Base-by-base conservation (phyloP, 2,113 vertebrate species). In the Condylura cristata region DNA sequence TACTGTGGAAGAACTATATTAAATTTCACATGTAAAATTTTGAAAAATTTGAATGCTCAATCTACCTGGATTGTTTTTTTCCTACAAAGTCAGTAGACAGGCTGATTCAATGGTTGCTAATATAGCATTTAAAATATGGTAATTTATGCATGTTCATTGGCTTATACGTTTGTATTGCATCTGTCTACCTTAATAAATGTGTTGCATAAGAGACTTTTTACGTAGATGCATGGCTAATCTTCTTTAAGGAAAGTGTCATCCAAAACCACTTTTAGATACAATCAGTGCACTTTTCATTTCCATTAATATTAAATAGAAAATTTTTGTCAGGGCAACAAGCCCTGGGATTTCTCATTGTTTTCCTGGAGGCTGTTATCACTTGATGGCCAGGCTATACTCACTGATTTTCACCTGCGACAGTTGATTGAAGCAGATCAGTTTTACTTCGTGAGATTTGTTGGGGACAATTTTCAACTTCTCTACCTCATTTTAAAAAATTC, bases 261-360 rank as follows among this genome's bases (percentile, higher is more conserved):
- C 46, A 86, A 92, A 56, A 51, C n/a, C 6, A 89, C 16, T 51
- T 89, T 97, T 81, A 96, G 71, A 94, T 90, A 95, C 74, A 92
- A 22, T 95, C 28, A 85, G 46, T 60, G 39, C n/a, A 32, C 7
- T 96, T 81, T 93, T 82, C 86, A 46, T 91, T 96, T 90, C 81
- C 58, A n/a, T 97, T 96, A 85, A 26, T 96, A 83, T 91, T 60
- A 51, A 65, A 9, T 60, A 61, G 37, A 53, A 94, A 26, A 89
- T 18, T 20, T 28, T 28, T 41, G 41, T 60, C 91, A 3, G 91
- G 74, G 68, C 6, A 89, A 66, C 28, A 83, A 13, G 75, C 34
- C 17, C 70, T 28, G 28, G 28, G 41, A 75, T 74, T 97, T 39
- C 9, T 81, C 39, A 61, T 34, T 94, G 91, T 86, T 95, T 96